Percentiles rank a stretch among this genome's conserved stretches.
Evolutionary conservation across 2,888 invertebrate genomes (phyloP).

Genomic region (Ceramica pisi): DNA sequence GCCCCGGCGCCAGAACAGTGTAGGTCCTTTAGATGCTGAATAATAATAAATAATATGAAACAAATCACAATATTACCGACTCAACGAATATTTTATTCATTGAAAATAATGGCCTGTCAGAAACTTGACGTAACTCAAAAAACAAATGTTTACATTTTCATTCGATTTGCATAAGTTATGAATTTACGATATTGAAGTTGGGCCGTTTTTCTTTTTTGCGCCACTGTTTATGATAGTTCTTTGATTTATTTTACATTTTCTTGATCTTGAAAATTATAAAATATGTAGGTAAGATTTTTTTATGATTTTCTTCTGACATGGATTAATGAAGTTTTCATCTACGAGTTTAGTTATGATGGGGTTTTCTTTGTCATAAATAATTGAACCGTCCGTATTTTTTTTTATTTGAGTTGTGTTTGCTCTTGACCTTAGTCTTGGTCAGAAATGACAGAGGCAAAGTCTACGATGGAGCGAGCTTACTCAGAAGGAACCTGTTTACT

Average conservation of each 20-base stretch:
- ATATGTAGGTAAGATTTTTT: neutral
- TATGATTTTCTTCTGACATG: neutral
- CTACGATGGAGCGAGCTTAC: no score
- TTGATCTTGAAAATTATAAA: constrained; percentile 8
- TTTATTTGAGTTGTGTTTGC: no score
- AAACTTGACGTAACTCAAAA: constrained; percentile 4
- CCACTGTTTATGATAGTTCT: constrained; percentile 38
- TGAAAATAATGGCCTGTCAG: constrained; percentile 2
- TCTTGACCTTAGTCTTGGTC: no score
- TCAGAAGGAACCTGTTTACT: no score
- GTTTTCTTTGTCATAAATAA: no score
- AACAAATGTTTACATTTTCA: constrained; percentile 6
- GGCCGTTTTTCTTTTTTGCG: constrained; percentile 20
- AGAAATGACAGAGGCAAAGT: no score
- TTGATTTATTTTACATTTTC: constrained; percentile 24
- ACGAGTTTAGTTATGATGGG: no score
- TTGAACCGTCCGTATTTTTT: no score
- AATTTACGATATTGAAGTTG: constrained; percentile 21
- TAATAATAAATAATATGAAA: no score
- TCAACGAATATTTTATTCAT: neutral
- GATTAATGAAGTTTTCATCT: no score
- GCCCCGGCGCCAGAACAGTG: no score
- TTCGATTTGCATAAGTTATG: constrained; percentile 27
- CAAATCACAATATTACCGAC: neutral
- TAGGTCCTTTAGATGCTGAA: no score